phyloP scores from a whole-genome alignment of 37 sponge, comb jelly and placozoan genomes.

The Theonella swinhoei region DNA sequence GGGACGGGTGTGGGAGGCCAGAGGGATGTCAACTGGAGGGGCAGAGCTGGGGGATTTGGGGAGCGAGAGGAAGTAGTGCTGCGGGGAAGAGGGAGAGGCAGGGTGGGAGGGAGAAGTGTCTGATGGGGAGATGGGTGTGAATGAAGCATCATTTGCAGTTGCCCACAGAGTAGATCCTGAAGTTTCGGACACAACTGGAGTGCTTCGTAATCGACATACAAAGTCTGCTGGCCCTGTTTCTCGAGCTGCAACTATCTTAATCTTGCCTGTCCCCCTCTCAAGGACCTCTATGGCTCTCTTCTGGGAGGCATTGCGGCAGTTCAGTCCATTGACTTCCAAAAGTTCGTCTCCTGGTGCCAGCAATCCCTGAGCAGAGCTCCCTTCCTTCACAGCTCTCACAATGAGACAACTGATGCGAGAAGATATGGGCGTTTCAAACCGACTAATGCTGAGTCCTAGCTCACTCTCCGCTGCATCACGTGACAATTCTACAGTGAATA shows the following conservation, averaged over 20 bases:
- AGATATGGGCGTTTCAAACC: slow-evolving; percentile 47
- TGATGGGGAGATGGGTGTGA: background rate
- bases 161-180: background rate
- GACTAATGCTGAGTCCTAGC: slow-evolving; percentile 43
- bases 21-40: background rate
- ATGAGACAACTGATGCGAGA: slow-evolving; percentile 36
- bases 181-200: background rate
- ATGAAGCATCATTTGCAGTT: slow-evolving; percentile 8
- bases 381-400: slow-evolving; percentile 58
- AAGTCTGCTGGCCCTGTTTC: background rate
- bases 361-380: slow-evolving; percentile 20
- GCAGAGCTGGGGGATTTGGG: background rate
- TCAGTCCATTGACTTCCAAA: slow-evolving; percentile 63
- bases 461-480: slow-evolving; percentile 4
- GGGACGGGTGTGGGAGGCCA: background rate
- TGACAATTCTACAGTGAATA: slow-evolving; percentile 36
- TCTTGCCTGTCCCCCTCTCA: slow-evolving; percentile 20
- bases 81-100: background rate
- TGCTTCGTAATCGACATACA: background rate
- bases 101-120: background rate
- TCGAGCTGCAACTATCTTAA: slow-evolving; percentile 61
- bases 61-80: background rate
- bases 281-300: slow-evolving; percentile 32
- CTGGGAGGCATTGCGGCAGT: slow-evolving; percentile 48
- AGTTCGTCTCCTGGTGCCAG: slow-evolving; percentile 63